Evolutionary conservation across 2,113 vertebrate genomes (phyloP).

Genomic region (Hippocampus guttulatus): DNA sequence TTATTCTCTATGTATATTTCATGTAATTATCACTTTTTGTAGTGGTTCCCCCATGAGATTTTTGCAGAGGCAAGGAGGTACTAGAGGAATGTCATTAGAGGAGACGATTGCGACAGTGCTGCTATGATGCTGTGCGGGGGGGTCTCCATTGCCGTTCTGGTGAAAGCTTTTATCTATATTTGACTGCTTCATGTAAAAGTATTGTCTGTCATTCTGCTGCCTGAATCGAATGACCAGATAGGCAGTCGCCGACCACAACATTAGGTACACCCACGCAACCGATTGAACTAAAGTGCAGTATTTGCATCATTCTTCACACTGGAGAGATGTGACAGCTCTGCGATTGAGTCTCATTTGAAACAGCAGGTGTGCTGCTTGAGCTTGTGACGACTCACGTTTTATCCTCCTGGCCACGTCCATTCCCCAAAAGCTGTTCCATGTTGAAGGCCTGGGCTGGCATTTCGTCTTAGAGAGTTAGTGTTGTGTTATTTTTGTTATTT

Average conservation of each 20-base stretch:
- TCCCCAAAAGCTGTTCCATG: neutral
- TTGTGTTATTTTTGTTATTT: too few relatives aligned
- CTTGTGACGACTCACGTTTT: neutral
- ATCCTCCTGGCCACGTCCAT: neutral
- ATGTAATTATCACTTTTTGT: conserved; percentile 99
- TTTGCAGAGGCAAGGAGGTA: conserved; percentile 78
- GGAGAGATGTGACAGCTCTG: too few relatives aligned
- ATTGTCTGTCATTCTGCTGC: conserved; percentile 26
- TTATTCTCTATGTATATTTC: conserved; percentile 99
- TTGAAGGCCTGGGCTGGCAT: conserved; percentile 31
- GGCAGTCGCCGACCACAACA: too few relatives aligned
- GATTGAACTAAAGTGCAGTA: too few relatives aligned
- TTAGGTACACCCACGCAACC: too few relatives aligned
- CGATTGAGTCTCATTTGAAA: neutral
- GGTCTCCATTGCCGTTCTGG: conserved; percentile 25
- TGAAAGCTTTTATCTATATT: conserved; percentile 64
- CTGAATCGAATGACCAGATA: neutral
- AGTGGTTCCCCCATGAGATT: conserved; percentile 84
- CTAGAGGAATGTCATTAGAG: conserved; percentile 97
- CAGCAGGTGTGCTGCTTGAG: neutral
- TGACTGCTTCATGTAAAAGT: conserved; percentile 60
- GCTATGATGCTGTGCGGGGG: conserved; percentile 42
- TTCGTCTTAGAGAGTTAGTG: conserved; percentile 52
- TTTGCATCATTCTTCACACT: too few relatives aligned
- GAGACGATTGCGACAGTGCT: conserved; percentile 69